Conservation (phyloP, 2,888 invertebrate species). For the Acanthacorydalis orientalis region DNA sequence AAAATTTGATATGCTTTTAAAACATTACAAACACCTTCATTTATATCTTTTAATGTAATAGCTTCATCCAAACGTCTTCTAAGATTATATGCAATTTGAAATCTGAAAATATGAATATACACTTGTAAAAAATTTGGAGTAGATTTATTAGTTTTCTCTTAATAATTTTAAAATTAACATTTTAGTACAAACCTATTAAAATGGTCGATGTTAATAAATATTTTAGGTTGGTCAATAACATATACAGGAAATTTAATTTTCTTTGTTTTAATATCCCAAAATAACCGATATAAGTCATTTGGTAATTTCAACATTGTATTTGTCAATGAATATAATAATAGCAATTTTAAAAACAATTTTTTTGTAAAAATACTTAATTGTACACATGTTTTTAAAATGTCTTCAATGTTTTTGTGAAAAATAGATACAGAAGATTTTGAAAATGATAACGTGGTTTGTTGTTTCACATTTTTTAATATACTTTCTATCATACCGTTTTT, state of each 20-base stretch:
- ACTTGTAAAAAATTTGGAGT: not conserved
- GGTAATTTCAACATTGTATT: slow-evolving; percentile 14
- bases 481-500: slow-evolving; percentile 11
- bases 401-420: slow-evolving; percentile 13
- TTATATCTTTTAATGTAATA: too few species aligned
- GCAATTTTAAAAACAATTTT: slow-evolving; percentile 15
- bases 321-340: slow-evolving; percentile 17
- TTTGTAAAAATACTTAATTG: slow-evolving; percentile 14
- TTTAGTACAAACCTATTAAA: slow-evolving; percentile 13
- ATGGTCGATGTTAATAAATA: slow-evolving; percentile 16
- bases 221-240: slow-evolving; percentile 11
- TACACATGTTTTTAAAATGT: slow-evolving; percentile 16
- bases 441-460: slow-evolving; percentile 16
- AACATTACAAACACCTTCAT: too few species aligned
- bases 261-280: slow-evolving; percentile 12
- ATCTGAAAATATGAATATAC: not conserved
- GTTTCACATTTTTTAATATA: slow-evolving; percentile 13
- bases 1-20: too few species aligned
- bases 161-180: not conserved
- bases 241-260: slow-evolving; percentile 15
- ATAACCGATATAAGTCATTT: slow-evolving; percentile 13
- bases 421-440: slow-evolving; percentile 14
- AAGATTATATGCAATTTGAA: slow-evolving; percentile 2
- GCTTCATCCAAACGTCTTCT: not conserved
- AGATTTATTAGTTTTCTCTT: too few species aligned